These are phyloP conservation scores for Coptodon bakossiorum DNA, from an alignment of 2,113 vertebrate genomes.

Conservation along the genomic window DNA sequence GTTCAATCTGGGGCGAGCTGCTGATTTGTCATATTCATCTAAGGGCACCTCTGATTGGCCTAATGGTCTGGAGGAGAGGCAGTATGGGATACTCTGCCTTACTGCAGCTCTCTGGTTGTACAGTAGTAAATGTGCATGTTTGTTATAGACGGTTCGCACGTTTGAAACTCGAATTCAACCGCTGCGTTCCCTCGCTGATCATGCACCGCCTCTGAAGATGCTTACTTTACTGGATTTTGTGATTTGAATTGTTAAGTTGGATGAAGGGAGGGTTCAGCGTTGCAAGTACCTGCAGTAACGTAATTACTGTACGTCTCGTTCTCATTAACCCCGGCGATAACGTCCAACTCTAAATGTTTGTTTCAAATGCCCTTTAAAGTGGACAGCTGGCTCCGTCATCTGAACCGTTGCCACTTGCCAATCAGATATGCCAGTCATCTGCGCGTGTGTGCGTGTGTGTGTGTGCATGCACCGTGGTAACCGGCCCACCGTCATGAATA, in stretches of 20 bases:
- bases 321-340: neutral
- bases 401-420: conserved; percentile 58
- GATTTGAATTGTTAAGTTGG: neutral
- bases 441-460: neutral
- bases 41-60: conserved; percentile 45
- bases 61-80: conserved; percentile 29
- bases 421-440: conserved; percentile 51
- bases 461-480: neutral
- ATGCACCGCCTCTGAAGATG: neutral
- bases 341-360: conserved; percentile 3
- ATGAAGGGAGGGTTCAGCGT: neutral
- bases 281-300: neutral
- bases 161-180: neutral
- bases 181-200: neutral
- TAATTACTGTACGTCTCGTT: neutral
- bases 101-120: neutral
- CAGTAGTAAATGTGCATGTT: neutral
- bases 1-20: conserved; percentile 23
- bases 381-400: conserved; percentile 59
- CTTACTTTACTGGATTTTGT: neutral
- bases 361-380: conserved; percentile 42
- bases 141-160: neutral
- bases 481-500: conserved; percentile 42
- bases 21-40: conserved; percentile 58
- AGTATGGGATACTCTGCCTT: neutral